Evolutionary conservation across 1,140 invertebrate genomes (phyloP), one percentile per base, ranked within the genome.

Genomic region (Sitobion miscanthi): DNA sequence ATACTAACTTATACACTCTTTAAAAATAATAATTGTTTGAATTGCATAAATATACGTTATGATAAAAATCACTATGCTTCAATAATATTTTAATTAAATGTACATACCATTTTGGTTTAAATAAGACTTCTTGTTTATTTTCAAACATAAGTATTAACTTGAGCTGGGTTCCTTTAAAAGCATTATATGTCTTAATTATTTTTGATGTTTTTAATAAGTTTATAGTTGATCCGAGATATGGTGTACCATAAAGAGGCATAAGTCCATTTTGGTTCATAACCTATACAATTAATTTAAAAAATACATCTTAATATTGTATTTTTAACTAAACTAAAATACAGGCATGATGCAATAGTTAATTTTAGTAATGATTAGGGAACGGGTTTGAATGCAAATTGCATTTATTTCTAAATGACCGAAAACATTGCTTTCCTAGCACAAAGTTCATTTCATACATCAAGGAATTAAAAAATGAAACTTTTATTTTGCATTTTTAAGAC

Each of bases 131-230:
- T 94, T 98, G 96, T 52, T 97, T 96, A 42, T 97, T 97, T 95
- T 97, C 96, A 85, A 99, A 95, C 35, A 96, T 96, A 35, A 99
- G 94, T 94, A 98, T 95, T 30, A 99, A 95, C 95, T 99, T 99
- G 45, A 99, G 95, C 95, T 99, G 98, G 62, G 98, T 99, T 90
- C 98, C 98, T 95, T 97, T 96, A 89, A 95, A 96, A 95, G 96
- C 97, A 95, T 97, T 97, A 95, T 97, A 97, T 25, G 97, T 98
- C 92, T 96, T 95, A 6, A 96, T 95, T 94, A 99, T 98, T 94
- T 96, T 96, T 52, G 97, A 96, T 90, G 95, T 96, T 77, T 96
- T 96, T 94, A 99, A 95, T 25, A 96, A 96, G 83, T 96, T 95
- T 38, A 99, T 95, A 93, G 98, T 96, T 94, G 96, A 96, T 69